Percentiles rank a stretch among this genome's conserved stretches.
Conservation (phyloP, 2,888 invertebrate species). For the Meteorus colon region DNA sequence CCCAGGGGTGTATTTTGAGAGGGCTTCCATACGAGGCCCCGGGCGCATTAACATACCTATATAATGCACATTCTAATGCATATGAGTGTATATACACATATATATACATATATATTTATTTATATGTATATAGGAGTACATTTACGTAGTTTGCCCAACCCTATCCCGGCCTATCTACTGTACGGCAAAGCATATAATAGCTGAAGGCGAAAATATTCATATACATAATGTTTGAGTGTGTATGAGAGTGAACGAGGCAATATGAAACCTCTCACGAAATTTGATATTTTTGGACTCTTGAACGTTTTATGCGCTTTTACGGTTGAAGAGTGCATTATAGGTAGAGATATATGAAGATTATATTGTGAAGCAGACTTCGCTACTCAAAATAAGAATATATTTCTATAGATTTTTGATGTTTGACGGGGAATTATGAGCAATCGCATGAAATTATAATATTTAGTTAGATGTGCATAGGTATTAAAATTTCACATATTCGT, state of each 20-base stretch:
- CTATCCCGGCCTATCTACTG: constrained; percentile 15
- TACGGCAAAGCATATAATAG: constrained; percentile 27
- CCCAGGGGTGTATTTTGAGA: constrained; percentile 69
- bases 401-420: too few relatives aligned
- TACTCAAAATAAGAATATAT: too few relatives aligned
- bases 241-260: not conserved
- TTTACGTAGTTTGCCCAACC: not conserved
- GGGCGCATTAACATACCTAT: constrained; percentile 43
- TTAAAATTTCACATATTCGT: too few relatives aligned
- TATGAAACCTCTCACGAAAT: not conserved
- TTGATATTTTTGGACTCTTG: not conserved
- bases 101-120: not conserved
- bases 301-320: not conserved
- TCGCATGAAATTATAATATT: too few relatives aligned
- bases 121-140: not conserved
- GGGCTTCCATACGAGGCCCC: constrained; percentile 56
- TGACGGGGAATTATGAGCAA: too few relatives aligned
- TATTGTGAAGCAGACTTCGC: not conserved
- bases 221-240: not conserved
- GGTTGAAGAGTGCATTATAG: not conserved
- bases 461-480: too few relatives aligned
- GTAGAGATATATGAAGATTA: too few relatives aligned
- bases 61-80: constrained; percentile 2
- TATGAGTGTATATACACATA: too few relatives aligned
- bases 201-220: constrained; percentile 17